Evolutionary conservation across 2,113 vertebrate genomes (phyloP).

Genomic region (Corythornis madagascariensis): DNA sequence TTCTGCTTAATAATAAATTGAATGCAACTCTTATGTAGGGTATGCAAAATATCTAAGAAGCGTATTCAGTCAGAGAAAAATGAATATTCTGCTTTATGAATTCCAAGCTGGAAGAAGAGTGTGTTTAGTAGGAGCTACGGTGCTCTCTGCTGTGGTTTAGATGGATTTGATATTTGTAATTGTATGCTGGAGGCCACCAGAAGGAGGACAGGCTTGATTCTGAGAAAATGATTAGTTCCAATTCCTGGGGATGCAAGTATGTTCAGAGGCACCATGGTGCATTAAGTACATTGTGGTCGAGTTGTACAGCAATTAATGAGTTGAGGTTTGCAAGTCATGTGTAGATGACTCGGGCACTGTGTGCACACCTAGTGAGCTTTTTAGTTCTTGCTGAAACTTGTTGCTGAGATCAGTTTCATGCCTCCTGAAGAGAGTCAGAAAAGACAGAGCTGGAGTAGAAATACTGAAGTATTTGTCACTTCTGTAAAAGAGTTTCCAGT

Average conservation of each 20-base stretch:
- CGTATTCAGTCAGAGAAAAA: background rate
- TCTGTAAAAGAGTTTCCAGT: slow-evolving; percentile 7
- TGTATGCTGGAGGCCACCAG: background rate
- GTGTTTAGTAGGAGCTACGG: background rate
- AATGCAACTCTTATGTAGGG: background rate
- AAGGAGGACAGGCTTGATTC: background rate
- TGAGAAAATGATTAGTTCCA: background rate
- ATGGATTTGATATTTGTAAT: background rate
- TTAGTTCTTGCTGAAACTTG: background rate
- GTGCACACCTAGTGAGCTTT: background rate
- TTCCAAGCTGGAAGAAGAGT: background rate
- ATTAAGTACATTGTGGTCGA: background rate
- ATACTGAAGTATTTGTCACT: slow-evolving; percentile 16
- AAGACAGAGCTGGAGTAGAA: background rate
- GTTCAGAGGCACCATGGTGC: background rate
- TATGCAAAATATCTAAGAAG: background rate
- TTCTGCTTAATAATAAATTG: background rate
- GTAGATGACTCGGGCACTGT: background rate
- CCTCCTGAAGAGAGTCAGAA: background rate
- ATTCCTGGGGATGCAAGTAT: background rate
- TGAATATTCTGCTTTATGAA: background rate
- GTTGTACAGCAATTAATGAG: slow-evolving; percentile 29
- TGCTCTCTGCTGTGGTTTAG: background rate
- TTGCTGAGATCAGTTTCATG: background rate
- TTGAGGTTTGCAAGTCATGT: background rate